phyloP scores from a whole-genome alignment of 1,140 invertebrate species.

The Camponotus floridanus region DNA sequence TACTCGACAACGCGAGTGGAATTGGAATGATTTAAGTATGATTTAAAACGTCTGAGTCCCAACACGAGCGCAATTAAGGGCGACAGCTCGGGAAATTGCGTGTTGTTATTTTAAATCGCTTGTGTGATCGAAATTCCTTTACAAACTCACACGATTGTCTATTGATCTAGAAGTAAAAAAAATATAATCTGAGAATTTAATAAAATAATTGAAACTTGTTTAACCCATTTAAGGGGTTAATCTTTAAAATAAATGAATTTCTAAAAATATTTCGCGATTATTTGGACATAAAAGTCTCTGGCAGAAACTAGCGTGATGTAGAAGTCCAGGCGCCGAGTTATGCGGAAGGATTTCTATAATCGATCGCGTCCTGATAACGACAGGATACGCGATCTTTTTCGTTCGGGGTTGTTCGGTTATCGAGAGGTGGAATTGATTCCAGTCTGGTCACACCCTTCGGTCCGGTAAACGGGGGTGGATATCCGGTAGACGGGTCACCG shows the following conservation, averaged over 20 bases:
- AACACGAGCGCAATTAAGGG: slow-evolving; percentile 36
- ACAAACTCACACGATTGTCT: neutral
- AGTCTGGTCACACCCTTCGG: slow-evolving; percentile 61
- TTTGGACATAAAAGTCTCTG: neutral
- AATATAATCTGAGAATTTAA: neutral
- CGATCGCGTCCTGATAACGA: slow-evolving; percentile 30
- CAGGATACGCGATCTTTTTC: slow-evolving; percentile 33
- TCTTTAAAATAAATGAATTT: too few species aligned
- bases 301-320: neutral
- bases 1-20: slow-evolving; percentile 34
- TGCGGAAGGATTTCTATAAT: slow-evolving; percentile 61
- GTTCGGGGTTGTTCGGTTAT: neutral
- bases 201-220: neutral
- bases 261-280: neutral
- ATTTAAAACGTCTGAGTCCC: slow-evolving; percentile 50
- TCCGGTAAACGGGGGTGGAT: slow-evolving; percentile 23
- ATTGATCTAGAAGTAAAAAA: neutral
- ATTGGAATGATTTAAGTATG: slow-evolving; percentile 48
- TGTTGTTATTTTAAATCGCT: neutral
- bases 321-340: slow-evolving; percentile 5
- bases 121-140: neutral
- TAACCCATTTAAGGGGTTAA: neutral
- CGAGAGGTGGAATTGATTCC: slow-evolving; percentile 75
- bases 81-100: slow-evolving; percentile 23
- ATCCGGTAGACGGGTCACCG: slow-evolving; percentile 69